Evolutionary conservation across 2,888 invertebrate genomes (phyloP).

Genomic region (Pseudococcus jackbeardsleyi): DNA sequence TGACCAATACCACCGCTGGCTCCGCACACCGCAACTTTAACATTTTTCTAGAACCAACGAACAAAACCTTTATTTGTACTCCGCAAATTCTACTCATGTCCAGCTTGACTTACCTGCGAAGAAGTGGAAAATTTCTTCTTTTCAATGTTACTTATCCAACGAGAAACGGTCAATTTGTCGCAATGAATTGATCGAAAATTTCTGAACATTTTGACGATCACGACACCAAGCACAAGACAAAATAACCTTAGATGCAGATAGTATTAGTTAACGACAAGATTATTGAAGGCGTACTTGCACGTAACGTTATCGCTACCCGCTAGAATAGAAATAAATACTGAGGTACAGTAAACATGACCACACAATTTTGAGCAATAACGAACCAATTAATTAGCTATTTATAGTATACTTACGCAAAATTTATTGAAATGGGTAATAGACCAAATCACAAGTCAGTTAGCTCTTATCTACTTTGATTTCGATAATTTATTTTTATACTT

Average conservation of each 20-base stretch:
- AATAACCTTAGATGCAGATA: too few relatives aligned
- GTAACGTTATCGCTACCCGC: not conserved
- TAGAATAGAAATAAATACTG: too few relatives aligned
- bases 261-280: too few relatives aligned
- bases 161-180: not conserved
- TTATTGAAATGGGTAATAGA: too few relatives aligned
- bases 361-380: not conserved
- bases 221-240: too few relatives aligned
- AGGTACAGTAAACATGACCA: not conserved
- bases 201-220: not conserved
- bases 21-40: constrained; percentile 96
- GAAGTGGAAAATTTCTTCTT: not conserved
- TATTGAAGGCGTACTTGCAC: too few relatives aligned
- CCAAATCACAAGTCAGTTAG: too few relatives aligned
- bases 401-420: not conserved
- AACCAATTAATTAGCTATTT: not conserved
- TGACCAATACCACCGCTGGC: constrained; percentile 99
- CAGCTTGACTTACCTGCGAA: not conserved
- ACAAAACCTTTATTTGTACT: not conserved
- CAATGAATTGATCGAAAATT: not conserved
- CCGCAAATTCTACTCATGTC: too few relatives aligned
- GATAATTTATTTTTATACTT: too few relatives aligned
- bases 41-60: constrained; percentile 73
- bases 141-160: not conserved
- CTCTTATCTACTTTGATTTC: too few relatives aligned